A percentile compares a stretch with the other conserved stretches of the same genome.
phyloP scores from a whole-genome alignment of 1,140 invertebrate genomes.

The Nebria ingens region DNA sequence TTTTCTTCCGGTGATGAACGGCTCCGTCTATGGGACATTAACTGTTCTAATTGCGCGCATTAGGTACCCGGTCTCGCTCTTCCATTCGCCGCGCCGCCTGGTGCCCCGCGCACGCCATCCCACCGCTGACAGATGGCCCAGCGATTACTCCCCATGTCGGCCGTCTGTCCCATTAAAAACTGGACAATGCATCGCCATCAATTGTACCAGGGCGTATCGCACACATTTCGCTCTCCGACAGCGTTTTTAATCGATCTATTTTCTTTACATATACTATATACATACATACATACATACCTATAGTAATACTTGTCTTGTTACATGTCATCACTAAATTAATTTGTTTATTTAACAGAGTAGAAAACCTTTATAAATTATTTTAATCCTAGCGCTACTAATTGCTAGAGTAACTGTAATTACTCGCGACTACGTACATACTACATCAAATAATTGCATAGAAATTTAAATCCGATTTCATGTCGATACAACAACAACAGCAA shows the following conservation, averaged over 20 bases:
- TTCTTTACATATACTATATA: neutral
- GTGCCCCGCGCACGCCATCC: neutral
- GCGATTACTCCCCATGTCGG: neutral
- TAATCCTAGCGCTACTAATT: neutral
- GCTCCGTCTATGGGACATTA: neutral
- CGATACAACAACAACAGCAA: conserved; percentile 17
- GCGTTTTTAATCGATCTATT: neutral
- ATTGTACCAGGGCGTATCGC: neutral
- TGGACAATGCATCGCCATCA: conserved; percentile 1
- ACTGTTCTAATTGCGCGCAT: conserved; percentile 6
- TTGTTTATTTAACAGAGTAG: too few species aligned
- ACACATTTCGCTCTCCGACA: neutral
- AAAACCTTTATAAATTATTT: too few species aligned
- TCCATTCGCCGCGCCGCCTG: too few species aligned
- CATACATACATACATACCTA: neutral
- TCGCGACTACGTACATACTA: neutral
- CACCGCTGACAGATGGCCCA: neutral
- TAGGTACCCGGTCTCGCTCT: too few species aligned
- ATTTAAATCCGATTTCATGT: neutral
- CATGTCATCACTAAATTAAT: too few species aligned
- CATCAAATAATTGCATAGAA: neutral
- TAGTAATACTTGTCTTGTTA: too few species aligned
- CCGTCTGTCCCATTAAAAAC: conserved; percentile 2
- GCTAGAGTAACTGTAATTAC: neutral
- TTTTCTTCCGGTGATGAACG: conserved; percentile 5